Evolutionary conservation across 92 coral and sea anemone genomes (phyloP).

Genomic region (Actinostola sp.): DNA sequence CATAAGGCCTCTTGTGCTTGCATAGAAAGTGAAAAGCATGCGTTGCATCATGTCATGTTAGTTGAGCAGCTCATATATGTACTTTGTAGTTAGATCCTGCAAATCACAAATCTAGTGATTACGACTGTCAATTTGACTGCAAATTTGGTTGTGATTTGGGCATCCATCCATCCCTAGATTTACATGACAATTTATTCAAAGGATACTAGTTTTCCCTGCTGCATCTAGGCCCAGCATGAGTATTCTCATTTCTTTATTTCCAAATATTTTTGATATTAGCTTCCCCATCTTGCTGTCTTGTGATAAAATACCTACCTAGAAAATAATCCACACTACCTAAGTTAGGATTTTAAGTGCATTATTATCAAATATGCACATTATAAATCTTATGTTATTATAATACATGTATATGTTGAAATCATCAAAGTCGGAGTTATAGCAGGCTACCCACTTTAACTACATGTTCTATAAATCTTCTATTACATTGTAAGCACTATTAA

Average conservation of each 20-base stretch:
- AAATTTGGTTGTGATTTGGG: background rate
- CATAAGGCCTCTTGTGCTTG: too few relatives aligned
- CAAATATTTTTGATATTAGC: constrained; percentile 80
- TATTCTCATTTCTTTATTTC: constrained; percentile 95
- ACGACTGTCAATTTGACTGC: background rate
- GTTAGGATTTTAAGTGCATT: background rate
- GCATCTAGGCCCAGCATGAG: constrained; percentile 96
- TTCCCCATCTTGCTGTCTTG: constrained; percentile 74
- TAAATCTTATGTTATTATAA: too few relatives aligned
- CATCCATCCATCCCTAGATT: background rate
- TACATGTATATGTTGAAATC: too few relatives aligned
- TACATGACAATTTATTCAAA: constrained; percentile 14
- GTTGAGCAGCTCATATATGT: too few relatives aligned
- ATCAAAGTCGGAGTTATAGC: too few relatives aligned
- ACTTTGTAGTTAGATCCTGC: too few relatives aligned
- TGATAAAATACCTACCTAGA: background rate
- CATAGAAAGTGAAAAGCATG: too few relatives aligned
- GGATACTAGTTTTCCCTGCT: constrained; percentile 99
- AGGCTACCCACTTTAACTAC: too few relatives aligned
- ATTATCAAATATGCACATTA: background rate
- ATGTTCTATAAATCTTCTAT: too few relatives aligned
- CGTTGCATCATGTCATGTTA: too few relatives aligned
- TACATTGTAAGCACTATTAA: too few relatives aligned
- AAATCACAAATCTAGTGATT: background rate
- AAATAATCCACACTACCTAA: background rate